Evolutionary conservation across 1,140 invertebrate species (phyloP), one percentile per base, ranked within the genome.

Genomic region (Piezodorus guildinii): DNA sequence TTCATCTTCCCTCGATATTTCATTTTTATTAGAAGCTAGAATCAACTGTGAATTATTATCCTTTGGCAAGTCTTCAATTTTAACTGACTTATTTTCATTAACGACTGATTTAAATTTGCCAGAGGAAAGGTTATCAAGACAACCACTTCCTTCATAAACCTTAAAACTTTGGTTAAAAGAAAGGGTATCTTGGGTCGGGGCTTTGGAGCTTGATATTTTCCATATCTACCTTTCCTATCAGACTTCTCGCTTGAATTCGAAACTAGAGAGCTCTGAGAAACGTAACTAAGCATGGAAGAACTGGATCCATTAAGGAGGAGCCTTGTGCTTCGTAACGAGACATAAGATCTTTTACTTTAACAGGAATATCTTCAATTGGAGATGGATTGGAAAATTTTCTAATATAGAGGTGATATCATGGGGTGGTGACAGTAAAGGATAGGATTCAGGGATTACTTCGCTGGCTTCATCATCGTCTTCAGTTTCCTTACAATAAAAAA

Each of bases 401-500:
- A 23, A 56, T 56, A 56, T 56, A 23, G 52, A 56, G 52, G 52
- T 17, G 15, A 56, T n/a, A 21, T 54, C 21, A 14, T 23, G 23
- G 52, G 52, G 15, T 23, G 21, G 21, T 23, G 17, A 27, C 5
- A 23, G 23, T 17, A 16, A 16, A 21, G 17, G 23, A 21, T 23
- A 56, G 5, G 52, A 25, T 25, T 56, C 52, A 27, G 17, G 23
- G 9, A 25, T 16, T 4, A 25, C 3, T 16, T 56, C 52, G 9
- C 52, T 6, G 34, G 34, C 19, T 56, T 56, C 52, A 10, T 56
- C 52, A 3, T 23, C 52, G 5, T 56, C 52, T 56, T 56, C 52
- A 56, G 52, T 10, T 56, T 25, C 52, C 52, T 56, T 56, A 17
- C 52, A 56, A 56, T 56, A 49, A 49, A 49, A 49, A 49, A 49